phyloP scores from a whole-genome alignment of 2,797 vertebrate genomes.

The Hylomyscus alleni region DNA sequence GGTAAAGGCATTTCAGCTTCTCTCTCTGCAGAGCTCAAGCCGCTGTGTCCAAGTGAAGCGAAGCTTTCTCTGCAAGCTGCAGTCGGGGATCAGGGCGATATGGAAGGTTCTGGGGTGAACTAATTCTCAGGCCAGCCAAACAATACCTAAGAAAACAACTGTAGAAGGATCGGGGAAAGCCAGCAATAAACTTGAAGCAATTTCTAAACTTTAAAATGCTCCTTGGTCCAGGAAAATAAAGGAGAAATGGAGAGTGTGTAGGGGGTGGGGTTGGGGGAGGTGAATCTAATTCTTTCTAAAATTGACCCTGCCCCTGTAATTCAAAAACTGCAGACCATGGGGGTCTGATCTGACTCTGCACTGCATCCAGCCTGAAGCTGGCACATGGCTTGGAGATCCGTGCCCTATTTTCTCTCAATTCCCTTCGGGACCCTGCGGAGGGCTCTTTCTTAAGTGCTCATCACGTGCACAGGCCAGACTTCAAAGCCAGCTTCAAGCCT shows the following conservation, averaged over 20 bases:
- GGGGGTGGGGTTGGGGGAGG: neutral
- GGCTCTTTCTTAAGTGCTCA: neutral
- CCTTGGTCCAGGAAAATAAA: neutral
- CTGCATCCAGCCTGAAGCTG: neutral
- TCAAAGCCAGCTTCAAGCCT: neutral
- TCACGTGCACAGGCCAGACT: conserved; percentile 52
- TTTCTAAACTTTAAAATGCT: conserved; percentile 4
- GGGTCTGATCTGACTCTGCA: neutral
- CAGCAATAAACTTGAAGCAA: neutral
- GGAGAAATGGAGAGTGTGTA: neutral
- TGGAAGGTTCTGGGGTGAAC: neutral
- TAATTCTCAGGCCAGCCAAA: neutral
- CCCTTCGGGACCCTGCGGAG: neutral
- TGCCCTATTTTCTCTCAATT: neutral
- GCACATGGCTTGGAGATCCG: neutral
- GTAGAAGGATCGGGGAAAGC: neutral
- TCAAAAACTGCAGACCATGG: neutral
- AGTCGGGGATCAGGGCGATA: fast-evolving
- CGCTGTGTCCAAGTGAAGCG: neutral
- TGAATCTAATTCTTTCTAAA: neutral
- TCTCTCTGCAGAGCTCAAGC: neutral
- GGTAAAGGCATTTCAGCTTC: neutral
- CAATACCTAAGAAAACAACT: neutral
- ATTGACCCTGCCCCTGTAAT: neutral
- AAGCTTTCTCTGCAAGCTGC: neutral